A percentile compares a stretch with the other conserved stretches of the same genome.
These are phyloP conservation scores for Anadara kagoshimensis DNA, from an alignment of 1,140 invertebrate species.

Conservation along the genomic window DNA sequence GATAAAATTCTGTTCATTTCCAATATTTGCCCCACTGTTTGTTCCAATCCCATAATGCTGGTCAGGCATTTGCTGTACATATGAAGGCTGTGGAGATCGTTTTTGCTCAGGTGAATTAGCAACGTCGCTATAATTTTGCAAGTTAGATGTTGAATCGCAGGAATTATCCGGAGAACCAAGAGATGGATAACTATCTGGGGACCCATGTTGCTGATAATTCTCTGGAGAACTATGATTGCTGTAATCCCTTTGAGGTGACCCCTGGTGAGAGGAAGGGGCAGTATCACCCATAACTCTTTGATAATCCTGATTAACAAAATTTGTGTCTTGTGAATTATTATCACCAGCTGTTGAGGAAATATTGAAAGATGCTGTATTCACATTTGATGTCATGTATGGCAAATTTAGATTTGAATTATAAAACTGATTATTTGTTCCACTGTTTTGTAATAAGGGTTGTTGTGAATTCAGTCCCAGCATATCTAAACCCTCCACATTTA, in stretches of 20 bases:
- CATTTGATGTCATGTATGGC: no score
- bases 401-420: no score
- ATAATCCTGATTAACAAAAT: no score
- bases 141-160: neutral
- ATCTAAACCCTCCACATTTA: constrained; percentile 28
- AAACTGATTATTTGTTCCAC: no score
- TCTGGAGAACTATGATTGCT: constrained; percentile 42
- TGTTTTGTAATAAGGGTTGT: no score
- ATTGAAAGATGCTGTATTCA: no score
- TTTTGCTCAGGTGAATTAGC: constrained; percentile 5
- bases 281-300: neutral
- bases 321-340: no score
- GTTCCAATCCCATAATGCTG: constrained; percentile 6
- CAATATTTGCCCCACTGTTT: neutral
- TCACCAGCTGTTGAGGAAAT: neutral
- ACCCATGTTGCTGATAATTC: constrained; percentile 33
- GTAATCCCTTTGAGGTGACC: constrained; percentile 36
- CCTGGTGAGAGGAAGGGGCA: constrained; percentile 16
- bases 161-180: no score
- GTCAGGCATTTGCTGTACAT: neutral
- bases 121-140: constrained; percentile 1
- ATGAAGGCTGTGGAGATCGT: constrained; percentile 9
- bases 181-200: constrained; percentile 24
- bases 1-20: neutral
- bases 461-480: constrained; percentile 11